These are phyloP conservation scores for Minunthozetes semirufus DNA, from an alignment of 2,888 invertebrate species.

Conservation along the genomic window DNA sequence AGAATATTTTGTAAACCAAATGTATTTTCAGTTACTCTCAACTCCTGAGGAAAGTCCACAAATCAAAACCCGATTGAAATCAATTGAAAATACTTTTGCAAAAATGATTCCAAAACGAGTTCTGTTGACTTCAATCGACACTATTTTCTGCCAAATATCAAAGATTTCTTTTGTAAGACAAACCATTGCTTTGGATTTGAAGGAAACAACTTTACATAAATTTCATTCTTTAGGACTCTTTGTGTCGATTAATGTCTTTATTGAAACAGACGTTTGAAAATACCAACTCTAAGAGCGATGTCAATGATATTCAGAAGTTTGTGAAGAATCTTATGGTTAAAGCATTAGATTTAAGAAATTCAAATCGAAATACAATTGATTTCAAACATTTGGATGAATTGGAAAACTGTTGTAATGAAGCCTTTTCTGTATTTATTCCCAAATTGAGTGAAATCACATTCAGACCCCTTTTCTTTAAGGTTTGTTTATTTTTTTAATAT, in stretches of 20 bases:
- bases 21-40: not conserved
- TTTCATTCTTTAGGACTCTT: not conserved
- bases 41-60: not conserved
- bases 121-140: constrained; percentile 37
- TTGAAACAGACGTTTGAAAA: constrained; percentile 64
- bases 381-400: constrained; percentile 41
- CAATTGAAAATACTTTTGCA: constrained; percentile 41
- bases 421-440: constrained; percentile 70
- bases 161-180: not conserved
- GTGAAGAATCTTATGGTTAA: constrained; percentile 67
- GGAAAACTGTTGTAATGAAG: constrained; percentile 58
- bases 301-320: constrained; percentile 60
- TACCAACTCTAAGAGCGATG: constrained; percentile 57
- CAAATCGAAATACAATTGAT: not conserved
- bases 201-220: no score
- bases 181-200: not conserved
- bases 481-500: constrained; percentile 42
- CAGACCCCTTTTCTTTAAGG: constrained; percentile 69
- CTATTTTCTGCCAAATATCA: constrained; percentile 36
- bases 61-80: constrained; percentile 43
- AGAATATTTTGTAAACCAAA: not conserved
- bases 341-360: constrained; percentile 47
- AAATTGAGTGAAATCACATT: constrained; percentile 84
- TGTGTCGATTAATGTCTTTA: constrained; percentile 59
- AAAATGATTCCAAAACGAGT: constrained; percentile 38